Evolutionary conservation across 2,888 invertebrate species (phyloP), one percentile per base, ranked within the genome.

Genomic region (Hoplodrina ambigua): DNA sequence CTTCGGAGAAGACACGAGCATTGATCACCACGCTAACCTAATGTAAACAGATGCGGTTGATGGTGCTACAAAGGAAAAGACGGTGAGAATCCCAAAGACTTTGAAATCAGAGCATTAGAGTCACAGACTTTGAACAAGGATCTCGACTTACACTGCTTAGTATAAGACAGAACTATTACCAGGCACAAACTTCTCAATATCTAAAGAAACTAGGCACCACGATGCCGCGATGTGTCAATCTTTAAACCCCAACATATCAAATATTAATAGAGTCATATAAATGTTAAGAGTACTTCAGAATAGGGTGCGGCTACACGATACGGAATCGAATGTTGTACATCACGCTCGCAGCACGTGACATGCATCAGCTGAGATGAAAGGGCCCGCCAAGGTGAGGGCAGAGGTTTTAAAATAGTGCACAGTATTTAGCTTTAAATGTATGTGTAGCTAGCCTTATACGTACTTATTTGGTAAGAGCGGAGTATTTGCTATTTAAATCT

Each of bases 311-410:
- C 57, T 5, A 61, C 57, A 70, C 53, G 72, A 78, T 54, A 49
- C 71, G 62, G 72, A 71, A 74, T 71, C 55, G 57, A 71, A 78
- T 54, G 41, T 60, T 57, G 11, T 46, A 30, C 56, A 53, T 61
- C 78, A 78, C 72, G 74, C 10, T 50, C 50, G 7, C 10, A 33
- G 30, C n/a, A 54, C 71, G 61, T 77, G 78, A 77, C 69, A 30
- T 33, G 69, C 72, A 33, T 75, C 78, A 61, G 11, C n/a, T 44
- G 71, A 77, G 72, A 74, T 74, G 78, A 74, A 78, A 74, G 74
- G 57, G 49, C 78, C 78, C 72, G 72, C 74, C 72, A 61, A 74
- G 78, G 73, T 61, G 70, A 56, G 37, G 56, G 69, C 76, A 69
- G 41, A n/a, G 11, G 7, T 57, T 70, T 33, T 62, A 37, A 78